Evolutionary conservation across 2,113 vertebrate species (phyloP).

Genomic region (Parus major): DNA sequence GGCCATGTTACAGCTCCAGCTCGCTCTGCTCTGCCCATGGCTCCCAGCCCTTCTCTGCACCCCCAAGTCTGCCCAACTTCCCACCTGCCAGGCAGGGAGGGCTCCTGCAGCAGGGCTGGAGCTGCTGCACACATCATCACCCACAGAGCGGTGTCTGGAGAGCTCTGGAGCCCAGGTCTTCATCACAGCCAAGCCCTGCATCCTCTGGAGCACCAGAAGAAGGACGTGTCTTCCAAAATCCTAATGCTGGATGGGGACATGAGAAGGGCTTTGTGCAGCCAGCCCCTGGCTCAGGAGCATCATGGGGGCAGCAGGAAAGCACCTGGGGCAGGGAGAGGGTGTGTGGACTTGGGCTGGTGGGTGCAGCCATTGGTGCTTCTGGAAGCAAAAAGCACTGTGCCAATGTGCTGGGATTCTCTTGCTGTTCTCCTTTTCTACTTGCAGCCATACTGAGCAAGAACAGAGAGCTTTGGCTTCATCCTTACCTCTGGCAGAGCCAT

Average conservation of each 20-base stretch:
- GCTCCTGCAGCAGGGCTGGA: neutral
- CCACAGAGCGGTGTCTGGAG: no score
- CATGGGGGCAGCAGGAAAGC: accelerated
- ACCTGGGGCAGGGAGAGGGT: accelerated
- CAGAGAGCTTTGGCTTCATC: neutral
- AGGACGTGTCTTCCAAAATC: accelerated
- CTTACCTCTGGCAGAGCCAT: neutral
- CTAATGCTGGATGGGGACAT: accelerated
- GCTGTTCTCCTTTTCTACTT: accelerated
- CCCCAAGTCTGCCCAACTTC: neutral
- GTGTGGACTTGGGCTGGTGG: neutral
- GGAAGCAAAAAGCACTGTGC: neutral
- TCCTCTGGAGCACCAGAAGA: accelerated
- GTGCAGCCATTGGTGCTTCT: neutral
- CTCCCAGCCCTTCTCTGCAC: neutral
- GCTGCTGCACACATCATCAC: neutral
- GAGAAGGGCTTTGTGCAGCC: neutral
- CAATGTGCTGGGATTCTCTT: accelerated
- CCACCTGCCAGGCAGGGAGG: neutral
- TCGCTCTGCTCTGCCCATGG: accelerated
- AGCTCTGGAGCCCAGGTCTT: neutral
- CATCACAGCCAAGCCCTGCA: neutral
- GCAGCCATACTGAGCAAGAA: neutral
- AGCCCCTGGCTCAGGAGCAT: neutral
- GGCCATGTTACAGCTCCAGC: accelerated